Conservation (phyloP, 1,140 invertebrate species). For the Drosophila biarmipes region DNA sequence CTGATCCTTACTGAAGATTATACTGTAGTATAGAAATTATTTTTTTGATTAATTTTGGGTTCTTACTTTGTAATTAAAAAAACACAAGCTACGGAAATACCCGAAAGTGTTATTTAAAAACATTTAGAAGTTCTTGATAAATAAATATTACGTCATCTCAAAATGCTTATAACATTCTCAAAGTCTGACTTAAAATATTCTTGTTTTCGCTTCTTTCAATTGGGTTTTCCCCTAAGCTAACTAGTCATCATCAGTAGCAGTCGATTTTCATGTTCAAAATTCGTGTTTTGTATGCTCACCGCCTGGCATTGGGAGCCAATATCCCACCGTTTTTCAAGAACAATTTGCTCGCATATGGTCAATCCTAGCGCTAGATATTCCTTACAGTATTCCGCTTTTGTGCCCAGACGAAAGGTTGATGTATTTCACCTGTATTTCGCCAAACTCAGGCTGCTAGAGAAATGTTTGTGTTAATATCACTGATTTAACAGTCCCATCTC, state of each 20-base stretch:
- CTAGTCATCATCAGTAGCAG: conserved; percentile 30
- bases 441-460: conserved; percentile 18
- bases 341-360: conserved; percentile 14
- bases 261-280: conserved; percentile 53
- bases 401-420: neutral
- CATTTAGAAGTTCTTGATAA: too few relatives aligned
- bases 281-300: conserved; percentile 21
- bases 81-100: too few relatives aligned
- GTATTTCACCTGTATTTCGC: neutral
- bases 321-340: neutral
- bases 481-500: neutral
- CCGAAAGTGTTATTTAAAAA: too few relatives aligned
- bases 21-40: too few relatives aligned
- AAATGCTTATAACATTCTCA: too few relatives aligned
- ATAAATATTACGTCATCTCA: too few relatives aligned
- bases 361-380: neutral
- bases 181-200: neutral
- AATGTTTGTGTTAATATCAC: conserved; percentile 4
- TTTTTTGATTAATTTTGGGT: too few relatives aligned
- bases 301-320: neutral
- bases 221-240: conserved; percentile 15
- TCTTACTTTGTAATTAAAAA: too few relatives aligned
- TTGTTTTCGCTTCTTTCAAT: neutral
- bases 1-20: too few relatives aligned
- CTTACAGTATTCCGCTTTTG: conserved; percentile 8